Evolutionary conservation across 2,113 vertebrate species (phyloP).

Genomic region (Charina bottae): DNA sequence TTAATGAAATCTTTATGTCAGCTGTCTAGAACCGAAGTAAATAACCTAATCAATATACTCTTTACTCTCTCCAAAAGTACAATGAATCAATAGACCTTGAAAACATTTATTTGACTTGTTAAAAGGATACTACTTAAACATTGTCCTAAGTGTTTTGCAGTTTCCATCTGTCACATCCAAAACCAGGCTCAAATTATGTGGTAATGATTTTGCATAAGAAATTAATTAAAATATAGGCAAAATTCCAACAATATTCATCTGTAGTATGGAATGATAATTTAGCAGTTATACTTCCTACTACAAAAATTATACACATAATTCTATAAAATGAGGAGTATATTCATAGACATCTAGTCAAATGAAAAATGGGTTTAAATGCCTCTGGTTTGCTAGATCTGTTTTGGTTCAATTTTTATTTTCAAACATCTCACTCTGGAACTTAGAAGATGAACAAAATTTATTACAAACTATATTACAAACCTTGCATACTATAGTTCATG

Average conservation of each 20-base stretch:
- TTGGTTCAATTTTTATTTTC: slow-evolving; percentile 48
- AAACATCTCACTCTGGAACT: slow-evolving; percentile 16
- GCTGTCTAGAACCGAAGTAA: slow-evolving; percentile 25
- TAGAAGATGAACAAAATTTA: slow-evolving; percentile 41
- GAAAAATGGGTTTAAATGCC: not conserved
- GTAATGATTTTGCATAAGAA: slow-evolving; percentile 18
- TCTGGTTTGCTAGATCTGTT: not conserved
- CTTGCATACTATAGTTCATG: slow-evolving; percentile 13
- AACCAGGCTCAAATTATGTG: slow-evolving; percentile 29
- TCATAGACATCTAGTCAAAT: not conserved
- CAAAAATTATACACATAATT: slow-evolving; percentile 41
- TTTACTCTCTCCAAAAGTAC: slow-evolving; percentile 42
- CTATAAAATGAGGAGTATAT: not conserved
- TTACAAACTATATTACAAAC: not conserved
- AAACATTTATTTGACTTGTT: slow-evolving; percentile 65
- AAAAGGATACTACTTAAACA: slow-evolving; percentile 57
- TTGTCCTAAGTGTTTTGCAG: slow-evolving; percentile 41
- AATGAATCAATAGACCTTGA: slow-evolving; percentile 55
- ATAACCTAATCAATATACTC: slow-evolving; percentile 35
- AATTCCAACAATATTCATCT: slow-evolving; percentile 34
- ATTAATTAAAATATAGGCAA: slow-evolving; percentile 50
- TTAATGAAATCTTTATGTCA: slow-evolving; percentile 27
- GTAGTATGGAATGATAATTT: slow-evolving; percentile 55
- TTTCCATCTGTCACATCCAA: slow-evolving; percentile 38
- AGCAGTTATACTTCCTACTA: slow-evolving; percentile 27